Evolutionary conservation across 2,888 invertebrate species (phyloP), one percentile per base, ranked within the genome.

Genomic region (Amorpha juglandis): DNA sequence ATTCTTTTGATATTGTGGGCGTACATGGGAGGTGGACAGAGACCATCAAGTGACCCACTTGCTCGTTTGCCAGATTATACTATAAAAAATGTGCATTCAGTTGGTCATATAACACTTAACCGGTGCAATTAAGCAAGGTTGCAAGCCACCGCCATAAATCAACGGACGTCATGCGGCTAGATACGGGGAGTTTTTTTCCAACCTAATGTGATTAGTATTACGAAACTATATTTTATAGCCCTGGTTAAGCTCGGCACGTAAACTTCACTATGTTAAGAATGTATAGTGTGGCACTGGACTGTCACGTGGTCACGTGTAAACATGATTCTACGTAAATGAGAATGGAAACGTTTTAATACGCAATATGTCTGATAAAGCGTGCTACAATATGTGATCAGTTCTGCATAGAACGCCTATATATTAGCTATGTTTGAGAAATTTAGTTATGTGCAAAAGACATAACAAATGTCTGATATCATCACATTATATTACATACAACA

Each of bases 201-300:
- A 76, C 78, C 77, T 84, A 82, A 80, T 78, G 78, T 80, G 82
- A 84, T 86, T 85, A 84, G 79, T 75, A 78, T 89, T 88, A 86
- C 85, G 86, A 87, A 89, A 89, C 80, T 71, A 76, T 79, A 81
- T 83, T 87, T 86, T 85, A 86, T 84, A 78, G 78, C 67, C 51
- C 67, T 62, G 65, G 66, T 62, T 58, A 55, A 67, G 66, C 68
- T 67, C 62, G 64, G 63, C 33, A 52, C 53, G 66, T 63, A 66
- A 63, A 63, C 21, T 47, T 48, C 16, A 27, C 47, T 47, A 47
- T 63, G 48, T 63, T n/a, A n/a, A 16, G 21, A 63, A 63, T 63
- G 62, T 42, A 16, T 45, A 63, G 62, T 63, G 16, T 21, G 62
- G 47, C 62, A 63, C 19, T 6, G 19, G 38, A 38, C 1, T n/a